phyloP scores from a whole-genome alignment of 2,113 vertebrate genomes.

The Lophius piscatorius region DNA sequence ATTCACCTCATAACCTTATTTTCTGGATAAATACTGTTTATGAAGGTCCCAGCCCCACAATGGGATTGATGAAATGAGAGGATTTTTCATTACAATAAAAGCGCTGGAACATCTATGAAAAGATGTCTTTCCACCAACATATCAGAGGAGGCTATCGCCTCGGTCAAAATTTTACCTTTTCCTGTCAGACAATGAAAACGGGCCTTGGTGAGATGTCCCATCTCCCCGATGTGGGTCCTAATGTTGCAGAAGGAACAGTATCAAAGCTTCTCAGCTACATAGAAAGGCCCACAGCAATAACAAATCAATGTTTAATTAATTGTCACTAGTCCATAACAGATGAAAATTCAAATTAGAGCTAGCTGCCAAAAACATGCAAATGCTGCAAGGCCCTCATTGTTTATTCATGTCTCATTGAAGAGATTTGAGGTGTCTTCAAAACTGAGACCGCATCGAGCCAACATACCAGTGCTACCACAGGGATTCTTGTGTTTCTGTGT shows the following conservation, averaged over 20 bases:
- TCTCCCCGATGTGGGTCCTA: slow-evolving; percentile 4
- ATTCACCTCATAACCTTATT: slow-evolving; percentile 1
- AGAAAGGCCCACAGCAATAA: slow-evolving; percentile 30
- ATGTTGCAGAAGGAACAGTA: slow-evolving; percentile 11
- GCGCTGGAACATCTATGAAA: slow-evolving; percentile 8
- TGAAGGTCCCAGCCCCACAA: neutral
- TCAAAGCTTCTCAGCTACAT: slow-evolving; percentile 17
- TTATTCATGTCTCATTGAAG: slow-evolving; percentile 45
- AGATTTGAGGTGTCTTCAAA: slow-evolving; percentile 47
- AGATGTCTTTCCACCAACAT: slow-evolving; percentile 25
- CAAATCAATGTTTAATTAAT: slow-evolving; percentile 62
- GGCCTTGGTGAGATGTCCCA: neutral
- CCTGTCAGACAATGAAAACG: slow-evolving; percentile 14
- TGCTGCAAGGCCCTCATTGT: slow-evolving; percentile 30
- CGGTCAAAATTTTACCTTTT: slow-evolving; percentile 29
- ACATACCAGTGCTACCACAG: neutral
- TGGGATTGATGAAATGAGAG: slow-evolving; percentile 8
- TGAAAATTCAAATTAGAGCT: slow-evolving; percentile 53
- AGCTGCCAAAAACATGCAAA: slow-evolving; percentile 42
- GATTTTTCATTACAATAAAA: neutral
- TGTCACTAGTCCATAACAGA: slow-evolving; percentile 55
- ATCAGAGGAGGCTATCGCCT: slow-evolving; percentile 20
- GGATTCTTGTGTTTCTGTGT: slow-evolving; percentile 2
- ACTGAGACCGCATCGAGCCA: slow-evolving; percentile 19
- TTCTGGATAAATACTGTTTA: slow-evolving; percentile 8